Evolutionary conservation across 2,113 vertebrate species (phyloP).

Genomic region (Macaca nemestrina): DNA sequence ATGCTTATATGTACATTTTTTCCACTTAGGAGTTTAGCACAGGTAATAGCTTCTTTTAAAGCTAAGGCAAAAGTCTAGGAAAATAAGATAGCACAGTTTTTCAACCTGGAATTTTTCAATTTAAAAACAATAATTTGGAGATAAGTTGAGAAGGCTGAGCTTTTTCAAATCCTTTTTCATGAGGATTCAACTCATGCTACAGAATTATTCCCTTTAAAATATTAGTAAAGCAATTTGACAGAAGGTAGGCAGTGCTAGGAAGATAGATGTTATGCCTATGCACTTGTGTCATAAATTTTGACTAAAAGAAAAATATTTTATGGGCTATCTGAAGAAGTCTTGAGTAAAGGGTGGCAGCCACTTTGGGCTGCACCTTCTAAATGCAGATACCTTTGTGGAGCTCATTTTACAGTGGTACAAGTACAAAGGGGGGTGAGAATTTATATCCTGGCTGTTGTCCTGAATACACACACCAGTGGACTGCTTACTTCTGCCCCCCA

Average conservation of each 20-base stretch:
- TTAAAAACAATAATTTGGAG: not conserved
- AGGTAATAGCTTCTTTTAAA: not conserved
- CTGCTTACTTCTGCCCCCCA: fast-evolving
- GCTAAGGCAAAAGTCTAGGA: not conserved
- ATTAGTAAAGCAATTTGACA: not conserved
- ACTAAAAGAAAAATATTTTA: not conserved
- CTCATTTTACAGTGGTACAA: too few relatives aligned
- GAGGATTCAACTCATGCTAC: not conserved
- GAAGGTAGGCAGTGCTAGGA: not conserved
- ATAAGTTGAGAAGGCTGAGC: not conserved
- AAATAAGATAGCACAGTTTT: not conserved
- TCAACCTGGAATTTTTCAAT: not conserved
- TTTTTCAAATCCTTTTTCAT: not conserved
- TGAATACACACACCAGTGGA: not conserved
- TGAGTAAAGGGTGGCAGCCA: not conserved
- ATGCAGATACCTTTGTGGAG: not conserved
- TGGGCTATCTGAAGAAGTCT: not conserved
- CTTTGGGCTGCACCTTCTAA: not conserved
- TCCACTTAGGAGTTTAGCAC: not conserved
- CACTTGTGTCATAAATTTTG: not conserved
- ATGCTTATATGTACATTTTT: not conserved
- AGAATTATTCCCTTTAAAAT: not conserved
- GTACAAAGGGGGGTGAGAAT: too few relatives aligned
- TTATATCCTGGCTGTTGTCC: not conserved
- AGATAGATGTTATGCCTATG: not conserved